Evolutionary conservation across 2,888 invertebrate genomes (phyloP).

Genomic region (Thyatira batis): DNA sequence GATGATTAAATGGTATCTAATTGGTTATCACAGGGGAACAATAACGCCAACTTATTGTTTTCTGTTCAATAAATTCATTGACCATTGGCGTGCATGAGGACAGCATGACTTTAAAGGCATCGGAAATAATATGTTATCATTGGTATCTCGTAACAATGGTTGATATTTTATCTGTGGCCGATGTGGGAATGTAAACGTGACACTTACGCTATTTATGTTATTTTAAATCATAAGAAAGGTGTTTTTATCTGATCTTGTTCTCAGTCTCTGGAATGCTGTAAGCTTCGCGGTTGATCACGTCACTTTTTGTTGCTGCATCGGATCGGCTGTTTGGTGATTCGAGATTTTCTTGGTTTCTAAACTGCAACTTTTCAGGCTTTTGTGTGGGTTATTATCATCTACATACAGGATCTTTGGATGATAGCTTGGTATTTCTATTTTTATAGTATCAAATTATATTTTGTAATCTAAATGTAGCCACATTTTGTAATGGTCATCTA

Average conservation of each 20-base stretch:
- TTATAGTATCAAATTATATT: too few species aligned
- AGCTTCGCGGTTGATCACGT: neutral
- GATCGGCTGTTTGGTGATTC: neutral
- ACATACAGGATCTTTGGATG: neutral
- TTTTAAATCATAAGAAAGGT: neutral
- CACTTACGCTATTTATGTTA: neutral
- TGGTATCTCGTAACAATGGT: neutral
- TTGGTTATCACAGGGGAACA: neutral
- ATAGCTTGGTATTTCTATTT: too few species aligned
- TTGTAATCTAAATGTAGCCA: too few species aligned
- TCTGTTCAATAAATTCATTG: constrained; percentile 1
- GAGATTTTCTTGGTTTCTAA: neutral
- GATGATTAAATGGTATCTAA: neutral
- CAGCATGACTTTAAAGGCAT: neutral
- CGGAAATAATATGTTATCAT: neutral
- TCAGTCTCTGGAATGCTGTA: neutral
- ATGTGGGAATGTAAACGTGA: neutral
- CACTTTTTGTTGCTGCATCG: neutral
- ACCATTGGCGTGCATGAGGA: neutral
- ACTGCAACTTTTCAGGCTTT: neutral
- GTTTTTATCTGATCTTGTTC: neutral
- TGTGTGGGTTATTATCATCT: too few species aligned
- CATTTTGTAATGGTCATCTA: too few species aligned
- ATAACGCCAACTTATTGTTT: neutral
- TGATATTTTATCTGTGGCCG: neutral